phyloP scores from a whole-genome alignment of 1,140 invertebrate genomes.

The Manduca sexta region DNA sequence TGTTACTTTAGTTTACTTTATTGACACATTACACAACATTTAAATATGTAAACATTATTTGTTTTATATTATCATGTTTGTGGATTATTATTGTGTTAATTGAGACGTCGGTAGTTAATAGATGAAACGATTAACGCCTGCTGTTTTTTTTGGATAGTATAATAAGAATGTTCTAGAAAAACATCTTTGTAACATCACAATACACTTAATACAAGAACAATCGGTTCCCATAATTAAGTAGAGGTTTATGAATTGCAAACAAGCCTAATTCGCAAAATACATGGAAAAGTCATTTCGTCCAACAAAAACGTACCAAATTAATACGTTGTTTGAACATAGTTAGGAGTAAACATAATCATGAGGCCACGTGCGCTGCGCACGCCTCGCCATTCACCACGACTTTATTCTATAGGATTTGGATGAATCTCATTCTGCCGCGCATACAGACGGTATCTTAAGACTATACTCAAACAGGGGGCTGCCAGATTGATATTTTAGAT shows the following conservation, averaged over 20 bases:
- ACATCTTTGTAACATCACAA: too few species aligned
- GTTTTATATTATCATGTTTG: too few species aligned
- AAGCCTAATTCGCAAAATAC: slow-evolving; percentile 17
- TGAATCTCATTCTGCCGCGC: slow-evolving; percentile 53
- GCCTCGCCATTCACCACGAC: slow-evolving; percentile 38
- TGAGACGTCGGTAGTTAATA: too few species aligned
- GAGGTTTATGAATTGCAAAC: slow-evolving; percentile 1
- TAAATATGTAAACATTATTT: too few species aligned
- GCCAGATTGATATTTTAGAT: slow-evolving; percentile 67
- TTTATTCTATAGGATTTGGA: slow-evolving; percentile 57
- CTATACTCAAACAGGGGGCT: slow-evolving; percentile 62
- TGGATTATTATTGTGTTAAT: slow-evolving; percentile 1
- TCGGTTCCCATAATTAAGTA: too few species aligned
- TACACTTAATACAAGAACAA: too few species aligned
- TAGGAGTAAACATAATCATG: slow-evolving; percentile 69
- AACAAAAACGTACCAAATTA: slow-evolving; percentile 64
- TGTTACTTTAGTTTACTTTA: slow-evolving; percentile 16
- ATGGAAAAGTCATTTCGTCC: slow-evolving; percentile 49
- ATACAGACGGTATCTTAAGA: slow-evolving; percentile 63
- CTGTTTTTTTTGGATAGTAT: too few species aligned
- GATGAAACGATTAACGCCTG: too few species aligned
- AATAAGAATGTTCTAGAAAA: too few species aligned
- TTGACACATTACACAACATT: slow-evolving; percentile 3
- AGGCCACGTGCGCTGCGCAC: slow-evolving; percentile 52
- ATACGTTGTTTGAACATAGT: slow-evolving; percentile 71